These are phyloP conservation scores for Diaperis boleti DNA, from an alignment of 2,888 invertebrate genomes.

Conservation along the genomic window DNA sequence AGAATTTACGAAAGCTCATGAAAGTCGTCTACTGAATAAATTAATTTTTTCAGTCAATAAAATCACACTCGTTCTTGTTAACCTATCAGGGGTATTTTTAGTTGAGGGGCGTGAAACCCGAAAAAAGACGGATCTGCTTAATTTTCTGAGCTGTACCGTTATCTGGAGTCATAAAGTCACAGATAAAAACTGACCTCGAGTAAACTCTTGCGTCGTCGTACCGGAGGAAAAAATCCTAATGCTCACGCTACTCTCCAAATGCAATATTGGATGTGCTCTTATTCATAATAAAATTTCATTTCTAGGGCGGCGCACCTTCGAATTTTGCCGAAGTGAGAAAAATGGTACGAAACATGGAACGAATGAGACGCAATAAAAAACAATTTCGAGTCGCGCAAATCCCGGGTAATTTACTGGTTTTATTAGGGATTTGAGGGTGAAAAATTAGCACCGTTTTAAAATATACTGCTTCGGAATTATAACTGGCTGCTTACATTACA, in stretches of 20 bases:
- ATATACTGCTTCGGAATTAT: too few relatives aligned
- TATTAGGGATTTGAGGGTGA: slow-evolving; percentile 1
- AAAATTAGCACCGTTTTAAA: slow-evolving; percentile 1
- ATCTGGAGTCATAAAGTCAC: background rate
- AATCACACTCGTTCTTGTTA: too few relatives aligned
- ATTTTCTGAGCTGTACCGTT: slow-evolving; percentile 5
- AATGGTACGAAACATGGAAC: slow-evolving; percentile 3
- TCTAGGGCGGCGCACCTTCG: background rate
- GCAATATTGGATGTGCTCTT: too few relatives aligned
- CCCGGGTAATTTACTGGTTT: slow-evolving; percentile 26
- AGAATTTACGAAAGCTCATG: slow-evolving; percentile 28
- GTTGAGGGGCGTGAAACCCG: too few relatives aligned
- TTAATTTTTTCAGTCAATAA: slow-evolving; percentile 3
- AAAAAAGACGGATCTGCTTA: too few relatives aligned
- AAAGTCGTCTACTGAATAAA: slow-evolving; percentile 1
- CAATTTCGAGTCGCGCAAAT: slow-evolving; percentile 18
- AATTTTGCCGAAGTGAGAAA: slow-evolving; percentile 12
- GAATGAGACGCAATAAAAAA: slow-evolving; percentile 27
- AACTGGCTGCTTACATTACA: too few relatives aligned
- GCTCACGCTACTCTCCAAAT: background rate
- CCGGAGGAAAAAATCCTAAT: background rate
- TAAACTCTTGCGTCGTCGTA: slow-evolving; percentile 1
- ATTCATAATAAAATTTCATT: slow-evolving; percentile 25
- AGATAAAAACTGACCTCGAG: slow-evolving; percentile 20
- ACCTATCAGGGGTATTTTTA: slow-evolving; percentile 23